A percentile compares a stretch with the other conserved stretches of the same genome.
These are phyloP conservation scores for Andinoacara biseriatus DNA, from an alignment of 2,113 vertebrate species.

Conservation along the genomic window DNA sequence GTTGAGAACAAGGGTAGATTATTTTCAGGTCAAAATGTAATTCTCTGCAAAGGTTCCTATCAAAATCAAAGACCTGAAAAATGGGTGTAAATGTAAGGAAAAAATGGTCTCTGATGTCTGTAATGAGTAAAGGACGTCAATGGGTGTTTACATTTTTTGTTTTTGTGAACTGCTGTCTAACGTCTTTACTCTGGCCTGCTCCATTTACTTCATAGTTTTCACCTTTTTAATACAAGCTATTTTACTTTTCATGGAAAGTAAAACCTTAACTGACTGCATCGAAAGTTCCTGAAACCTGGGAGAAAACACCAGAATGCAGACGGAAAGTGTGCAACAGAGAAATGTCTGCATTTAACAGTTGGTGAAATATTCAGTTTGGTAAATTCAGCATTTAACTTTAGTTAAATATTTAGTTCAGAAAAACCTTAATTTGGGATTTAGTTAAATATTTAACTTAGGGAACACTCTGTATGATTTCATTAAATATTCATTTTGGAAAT, in stretches of 20 bases:
- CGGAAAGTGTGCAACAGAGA: not conserved
- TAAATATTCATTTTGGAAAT: constrained; percentile 23
- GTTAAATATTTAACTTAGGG: constrained; percentile 30
- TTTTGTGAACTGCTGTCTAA: constrained; percentile 5
- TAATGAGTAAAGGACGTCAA: not conserved
- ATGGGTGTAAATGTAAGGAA: not conserved
- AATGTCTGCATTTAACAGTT: constrained; percentile 4
- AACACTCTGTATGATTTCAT: not conserved
- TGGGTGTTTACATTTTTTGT: not conserved
- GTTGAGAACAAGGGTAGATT: constrained; percentile 65
- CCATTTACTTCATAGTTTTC: not conserved
- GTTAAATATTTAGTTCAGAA: constrained; percentile 42
- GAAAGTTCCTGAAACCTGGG: not conserved
- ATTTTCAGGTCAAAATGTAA: constrained; percentile 67
- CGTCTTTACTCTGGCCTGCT: not conserved
- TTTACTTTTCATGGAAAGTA: not conserved
- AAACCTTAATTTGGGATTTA: constrained; percentile 5
- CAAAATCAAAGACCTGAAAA: constrained; percentile 59
- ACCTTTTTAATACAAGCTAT: not conserved
- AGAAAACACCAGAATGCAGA: not conserved
- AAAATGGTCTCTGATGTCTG: constrained; percentile 1
- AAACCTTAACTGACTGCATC: not conserved
- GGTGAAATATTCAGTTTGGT: constrained; percentile 23
- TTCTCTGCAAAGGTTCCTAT: constrained; percentile 46
- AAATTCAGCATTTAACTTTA: constrained; percentile 4